Conservation (phyloP, 2,888 invertebrate genomes). For the Lasioglossum morio region DNA sequence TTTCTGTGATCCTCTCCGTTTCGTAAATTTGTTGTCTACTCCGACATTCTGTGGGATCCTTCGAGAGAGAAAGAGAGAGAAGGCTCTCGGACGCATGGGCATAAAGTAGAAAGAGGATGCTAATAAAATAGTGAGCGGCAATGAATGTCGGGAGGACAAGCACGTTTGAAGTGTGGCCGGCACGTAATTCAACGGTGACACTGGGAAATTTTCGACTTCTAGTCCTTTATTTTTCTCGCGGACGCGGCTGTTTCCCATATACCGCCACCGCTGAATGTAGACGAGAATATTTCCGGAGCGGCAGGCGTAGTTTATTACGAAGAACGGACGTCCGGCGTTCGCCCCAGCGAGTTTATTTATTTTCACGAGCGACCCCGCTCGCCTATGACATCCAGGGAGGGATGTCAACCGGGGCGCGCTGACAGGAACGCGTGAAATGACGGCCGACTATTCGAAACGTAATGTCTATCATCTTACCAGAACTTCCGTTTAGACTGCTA, state of each 20-base stretch:
- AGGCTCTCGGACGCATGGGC: too few relatives aligned
- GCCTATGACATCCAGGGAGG: background rate
- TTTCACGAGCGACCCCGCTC: constrained; percentile 15
- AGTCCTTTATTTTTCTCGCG: constrained; percentile 57
- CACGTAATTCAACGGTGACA: constrained; percentile 66
- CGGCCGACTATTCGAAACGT: constrained; percentile 33
- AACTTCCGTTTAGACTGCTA: background rate
- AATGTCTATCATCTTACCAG: constrained; percentile 1
- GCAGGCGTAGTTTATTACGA: constrained; percentile 68
- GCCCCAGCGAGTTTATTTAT: constrained; percentile 64
- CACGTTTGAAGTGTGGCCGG: constrained; percentile 59
- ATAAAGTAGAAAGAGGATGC: background rate
- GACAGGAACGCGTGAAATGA: constrained; percentile 4
- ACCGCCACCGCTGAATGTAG: constrained; percentile 48
- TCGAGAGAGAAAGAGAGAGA: background rate
- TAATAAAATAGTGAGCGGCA: constrained; percentile 27
- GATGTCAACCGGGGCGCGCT: background rate
- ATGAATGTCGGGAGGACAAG: constrained; percentile 53
- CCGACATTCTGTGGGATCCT: background rate
- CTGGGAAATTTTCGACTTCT: constrained; percentile 65
- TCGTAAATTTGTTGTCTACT: background rate
- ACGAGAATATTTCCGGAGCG: constrained; percentile 65
- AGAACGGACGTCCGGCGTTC: constrained; percentile 67
- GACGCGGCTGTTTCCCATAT: constrained; percentile 47
- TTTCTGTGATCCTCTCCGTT: background rate